Evolutionary conservation across 2,113 vertebrate genomes (phyloP), one percentile per base, ranked within the genome.

Genomic region (Oncorhynchus nerka): DNA sequence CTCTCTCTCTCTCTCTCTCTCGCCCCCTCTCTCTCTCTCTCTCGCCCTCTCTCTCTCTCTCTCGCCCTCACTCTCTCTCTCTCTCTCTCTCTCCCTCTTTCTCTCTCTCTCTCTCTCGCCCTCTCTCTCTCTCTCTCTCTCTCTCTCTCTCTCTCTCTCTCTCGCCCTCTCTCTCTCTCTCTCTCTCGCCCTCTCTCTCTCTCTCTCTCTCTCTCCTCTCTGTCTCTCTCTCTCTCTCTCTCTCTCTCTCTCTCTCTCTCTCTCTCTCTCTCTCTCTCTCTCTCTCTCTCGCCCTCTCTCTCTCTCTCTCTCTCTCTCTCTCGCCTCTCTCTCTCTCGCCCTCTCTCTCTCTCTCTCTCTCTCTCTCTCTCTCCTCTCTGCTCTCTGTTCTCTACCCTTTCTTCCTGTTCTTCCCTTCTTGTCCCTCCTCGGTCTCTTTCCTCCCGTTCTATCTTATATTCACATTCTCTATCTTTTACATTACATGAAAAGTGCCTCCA

Each of bases 281-380:
- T 24, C 24, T 24, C 24, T 24, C 24, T 24, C 24, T 24, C 24
- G 1, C 24, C 5, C 75, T 84, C 86, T 78, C 89, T 89, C 90
- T 88, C 82, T 87, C 85, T 90, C 88, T 92, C 4, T 90, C 81
- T 32, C 20, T n/a, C 28, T 78, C 82, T 73, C 51, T 74, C 80
- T 79, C 75, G 74, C 79, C 0, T 26, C 26, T 26, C 26, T 26
- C 26, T 26, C 26, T 26, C 1, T 73, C 34, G 11, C 19, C 15
- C 26, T 48, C 51, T n/a, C 55, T 13, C 24, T 57, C 48, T 28
- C 32, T 39, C 39, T 32, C 49, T 68, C 5, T 30, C 57, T 59
- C 84, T 85, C 90, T 19, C 30, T 57, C 74, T 72, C 39, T 84
- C 75, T 82, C 71, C 82, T 79, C 83, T 81, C 78, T 79, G 24